phyloP scores from a whole-genome alignment of 2,888 invertebrate species.

The Vandiemenella viatica region DNA sequence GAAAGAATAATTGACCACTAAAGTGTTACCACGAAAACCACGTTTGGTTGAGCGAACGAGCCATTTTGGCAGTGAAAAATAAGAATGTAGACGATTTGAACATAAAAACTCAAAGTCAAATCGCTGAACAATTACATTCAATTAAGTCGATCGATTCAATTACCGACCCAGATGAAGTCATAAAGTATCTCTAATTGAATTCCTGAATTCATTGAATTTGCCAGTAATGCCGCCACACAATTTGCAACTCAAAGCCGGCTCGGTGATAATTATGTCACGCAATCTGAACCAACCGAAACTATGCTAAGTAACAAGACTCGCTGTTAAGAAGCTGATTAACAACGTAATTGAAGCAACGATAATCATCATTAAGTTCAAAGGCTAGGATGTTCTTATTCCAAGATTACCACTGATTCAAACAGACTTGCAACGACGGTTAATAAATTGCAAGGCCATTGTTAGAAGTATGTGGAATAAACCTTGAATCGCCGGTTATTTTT shows the following conservation, averaged over 20 bases:
- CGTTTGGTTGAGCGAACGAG: slow-evolving; percentile 1
- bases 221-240: neutral
- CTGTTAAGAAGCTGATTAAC: neutral
- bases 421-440: slow-evolving; percentile 23
- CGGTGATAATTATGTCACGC: neutral
- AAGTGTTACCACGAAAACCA: slow-evolving; percentile 3
- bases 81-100: neutral
- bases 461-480: neutral
- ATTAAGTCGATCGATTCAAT: no score
- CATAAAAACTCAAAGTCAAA: no score
- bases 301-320: slow-evolving; percentile 1
- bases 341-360: slow-evolving; percentile 4
- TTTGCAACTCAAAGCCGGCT: neutral
- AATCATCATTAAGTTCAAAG: slow-evolving; percentile 6
- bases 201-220: neutral
- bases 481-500: no score
- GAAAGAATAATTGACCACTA: neutral
- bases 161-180: no score
- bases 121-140: no score
- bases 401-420: slow-evolving; percentile 13
- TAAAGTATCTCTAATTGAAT: neutral
- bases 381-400: slow-evolving; percentile 3
- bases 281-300: slow-evolving; percentile 3
- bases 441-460: neutral
- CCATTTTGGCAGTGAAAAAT: neutral